Base-by-base conservation (phyloP, 2,797 vertebrate genomes). In the Pseudotriccus pelzelni region DNA sequence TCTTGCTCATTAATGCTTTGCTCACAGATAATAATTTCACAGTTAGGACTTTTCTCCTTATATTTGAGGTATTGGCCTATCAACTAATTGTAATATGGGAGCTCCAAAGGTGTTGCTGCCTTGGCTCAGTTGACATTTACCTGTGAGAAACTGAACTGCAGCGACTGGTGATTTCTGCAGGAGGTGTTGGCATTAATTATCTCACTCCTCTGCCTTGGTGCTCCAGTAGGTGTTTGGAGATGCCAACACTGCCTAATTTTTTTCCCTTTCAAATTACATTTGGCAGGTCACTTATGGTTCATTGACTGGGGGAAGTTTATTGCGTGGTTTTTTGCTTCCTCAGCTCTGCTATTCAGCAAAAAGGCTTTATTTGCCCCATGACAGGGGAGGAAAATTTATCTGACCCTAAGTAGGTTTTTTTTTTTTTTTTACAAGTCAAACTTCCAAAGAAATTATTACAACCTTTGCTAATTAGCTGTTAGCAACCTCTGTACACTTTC, bases 151-250 rank as follows among this genome's bases (percentile, higher is more conserved):
- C 62, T 12, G 53, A 87, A 46, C 24, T 36, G 73, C 62, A 90
- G 91, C 4, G 1, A 22, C 36, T 53, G 64, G 60, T 72, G n/a
- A 84, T 92, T 92, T 84, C 64, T 72, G 0, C n/a, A 52, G 6
- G 82, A 95, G 66, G 63, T 84, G 60, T 23, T 93, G 89, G 79
- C 81, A 75, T 62, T 92, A 6, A 93, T 94, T 89, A 89, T 52
- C 68, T 83, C 75, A n/a, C 60, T 83, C 23, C 34, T 73, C 62
- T 46, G 70, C 67, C 63, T 77, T 59, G 6, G 64, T 84, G 56
- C 58, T 87, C 72, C 39, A 12, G 50, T 50, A 77, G 81, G 37
- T 87, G 64, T 68, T 69, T 78, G 53, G 22, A 80, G 16, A 85
- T 70, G 49, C 41, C 88, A 79, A 8, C 60, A 5, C 37, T 27